A percentile compares a stretch with the other conserved stretches of the same genome.
Conservation (phyloP, 1,140 invertebrate species). For the Subanguina moxae region DNA sequence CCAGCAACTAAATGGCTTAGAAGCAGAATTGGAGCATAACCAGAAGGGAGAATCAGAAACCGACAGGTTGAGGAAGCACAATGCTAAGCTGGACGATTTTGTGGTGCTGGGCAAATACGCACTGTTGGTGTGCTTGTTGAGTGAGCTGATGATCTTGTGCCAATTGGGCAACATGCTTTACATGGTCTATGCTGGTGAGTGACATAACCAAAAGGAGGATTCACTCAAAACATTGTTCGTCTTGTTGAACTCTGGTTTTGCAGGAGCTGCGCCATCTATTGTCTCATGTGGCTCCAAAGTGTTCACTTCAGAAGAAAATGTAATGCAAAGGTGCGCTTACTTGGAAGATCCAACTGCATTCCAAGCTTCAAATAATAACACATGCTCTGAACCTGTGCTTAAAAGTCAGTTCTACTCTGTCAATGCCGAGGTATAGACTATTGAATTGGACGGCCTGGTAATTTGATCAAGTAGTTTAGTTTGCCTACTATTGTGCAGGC, state of each 20-base stretch:
- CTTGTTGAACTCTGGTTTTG: neutral
- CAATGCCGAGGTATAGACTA: constrained; percentile 14
- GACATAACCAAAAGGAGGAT: neutral
- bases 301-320: constrained; percentile 1
- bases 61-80: neutral
- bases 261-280: constrained; percentile 32
- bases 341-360: neutral
- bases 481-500: constrained; percentile 34
- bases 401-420: constrained; percentile 31
- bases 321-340: constrained; percentile 26
- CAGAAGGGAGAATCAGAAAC: neutral
- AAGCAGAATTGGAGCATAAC: neutral
- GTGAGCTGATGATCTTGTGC: constrained; percentile 22
- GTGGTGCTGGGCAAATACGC: neutral
- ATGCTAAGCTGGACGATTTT: constrained; percentile 11
- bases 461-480: constrained; percentile 23
- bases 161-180: constrained; percentile 33
- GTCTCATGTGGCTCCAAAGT: constrained; percentile 19
- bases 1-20: neutral
- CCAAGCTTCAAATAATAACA: neutral
- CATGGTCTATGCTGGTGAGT: constrained; percentile 27
- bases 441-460: constrained; percentile 15
- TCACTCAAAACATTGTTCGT: too few relatives aligned
- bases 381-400: constrained; percentile 22
- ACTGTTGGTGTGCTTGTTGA: constrained; percentile 19